Percentiles rank a stretch among this genome's conserved stretches.
Conservation (phyloP, 1,140 invertebrate genomes). For the Brachionus paranguensis region DNA sequence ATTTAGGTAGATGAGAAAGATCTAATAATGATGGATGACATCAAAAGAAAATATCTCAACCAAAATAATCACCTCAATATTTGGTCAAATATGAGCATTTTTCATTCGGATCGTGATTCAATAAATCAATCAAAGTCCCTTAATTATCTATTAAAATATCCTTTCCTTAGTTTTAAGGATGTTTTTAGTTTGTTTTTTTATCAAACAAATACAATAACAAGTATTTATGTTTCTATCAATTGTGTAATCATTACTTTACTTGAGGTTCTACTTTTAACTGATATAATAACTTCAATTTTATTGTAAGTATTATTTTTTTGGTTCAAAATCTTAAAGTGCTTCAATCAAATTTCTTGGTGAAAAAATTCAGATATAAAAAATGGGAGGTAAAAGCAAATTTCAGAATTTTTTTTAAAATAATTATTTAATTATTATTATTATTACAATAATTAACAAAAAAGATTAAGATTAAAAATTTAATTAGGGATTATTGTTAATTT, state of each 20-base stretch:
- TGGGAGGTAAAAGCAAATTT: no score
- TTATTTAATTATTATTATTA: no score
- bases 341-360: not conserved
- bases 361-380: no score
- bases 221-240: not conserved
- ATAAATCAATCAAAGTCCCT: not conserved
- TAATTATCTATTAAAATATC: not conserved
- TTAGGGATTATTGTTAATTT: no score
- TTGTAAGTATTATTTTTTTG: not conserved
- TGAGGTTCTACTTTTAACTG: not conserved
- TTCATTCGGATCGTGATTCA: not conserved
- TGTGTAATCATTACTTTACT: not conserved
- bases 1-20: not conserved
- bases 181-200: slow-evolving; percentile 14
- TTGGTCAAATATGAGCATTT: not conserved
- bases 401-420: no score
- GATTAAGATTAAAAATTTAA: no score
- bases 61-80: not conserved
- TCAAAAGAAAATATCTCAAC: slow-evolving; percentile 5
- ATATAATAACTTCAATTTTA: not conserved
- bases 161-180: not conserved
- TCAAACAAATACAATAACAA: not conserved
- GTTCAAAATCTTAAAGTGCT: no score
- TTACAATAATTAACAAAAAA: no score
- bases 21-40: not conserved